A percentile compares a stretch with the other conserved stretches of the same genome.
These are phyloP conservation scores for Oligia fasciuncula DNA, from an alignment of 2,888 invertebrate genomes.

Conservation along the genomic window DNA sequence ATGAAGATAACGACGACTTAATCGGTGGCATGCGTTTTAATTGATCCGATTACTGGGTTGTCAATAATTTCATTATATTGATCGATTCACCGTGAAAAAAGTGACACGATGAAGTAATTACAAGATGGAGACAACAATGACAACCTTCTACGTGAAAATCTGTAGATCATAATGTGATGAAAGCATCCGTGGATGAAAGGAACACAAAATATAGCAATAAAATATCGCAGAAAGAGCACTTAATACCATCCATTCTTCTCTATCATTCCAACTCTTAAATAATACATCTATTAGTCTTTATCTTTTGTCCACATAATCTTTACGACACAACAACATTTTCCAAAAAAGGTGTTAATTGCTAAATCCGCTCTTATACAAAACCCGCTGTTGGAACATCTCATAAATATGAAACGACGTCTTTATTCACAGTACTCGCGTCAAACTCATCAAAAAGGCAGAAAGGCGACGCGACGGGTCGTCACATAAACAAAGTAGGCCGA, in stretches of 20 bases:
- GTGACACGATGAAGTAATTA: background rate
- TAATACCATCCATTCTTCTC: background rate
- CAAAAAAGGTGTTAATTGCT: constrained; percentile 28
- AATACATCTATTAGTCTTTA: constrained; percentile 9
- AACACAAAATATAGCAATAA: background rate
- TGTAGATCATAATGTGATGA: background rate
- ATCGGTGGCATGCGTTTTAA: constrained; percentile 23
- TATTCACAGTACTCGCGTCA: constrained; percentile 36
- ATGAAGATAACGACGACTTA: constrained; percentile 21
- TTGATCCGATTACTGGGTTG: constrained; percentile 13
- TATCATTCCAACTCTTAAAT: background rate
- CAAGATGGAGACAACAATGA: background rate
- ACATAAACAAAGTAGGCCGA: constrained; percentile 56
- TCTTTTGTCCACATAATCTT: background rate
- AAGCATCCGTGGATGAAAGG: background rate
- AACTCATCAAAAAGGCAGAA: constrained; percentile 41
- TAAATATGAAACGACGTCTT: constrained; percentile 44
- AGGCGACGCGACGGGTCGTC: constrained; percentile 16
- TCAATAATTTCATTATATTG: constrained; percentile 8
- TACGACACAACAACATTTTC: constrained; percentile 8
- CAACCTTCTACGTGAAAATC: background rate
- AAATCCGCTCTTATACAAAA: constrained; percentile 18
- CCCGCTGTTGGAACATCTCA: constrained; percentile 6
- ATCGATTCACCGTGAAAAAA: constrained; percentile 5
- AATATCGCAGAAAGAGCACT: background rate